Evolutionary conservation across 2,888 invertebrate species (phyloP), one percentile per base, ranked within the genome.

Genomic region (Eucriotettix oculatus): DNA sequence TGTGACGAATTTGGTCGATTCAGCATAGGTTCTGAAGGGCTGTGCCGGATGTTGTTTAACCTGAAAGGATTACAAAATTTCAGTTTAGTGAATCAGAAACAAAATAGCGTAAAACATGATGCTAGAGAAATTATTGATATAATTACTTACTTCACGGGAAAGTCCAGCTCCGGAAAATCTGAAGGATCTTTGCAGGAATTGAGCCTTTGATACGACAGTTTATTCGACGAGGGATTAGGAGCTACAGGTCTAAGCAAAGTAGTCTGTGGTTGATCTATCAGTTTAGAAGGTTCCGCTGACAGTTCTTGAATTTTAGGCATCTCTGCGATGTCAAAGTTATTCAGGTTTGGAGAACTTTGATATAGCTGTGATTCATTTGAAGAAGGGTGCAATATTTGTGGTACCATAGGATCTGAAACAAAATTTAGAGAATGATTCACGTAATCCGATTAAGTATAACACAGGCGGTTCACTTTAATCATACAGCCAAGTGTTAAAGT

Each of bases 21-120:
- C 57, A 77, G 68, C 57, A 73, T 72, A 10, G 77, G 76, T 66
- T 78, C 78, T 58, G 76, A 76, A 1, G 76, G 76, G 66, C 77
- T 76, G 66, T 75, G 76, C 64, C 73, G 74, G 65, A 75, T 73
- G 66, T 70, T 74, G 69, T 72, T 77, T 68, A 75, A 75, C 72
- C 75, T 76, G 66, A 10, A 67, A 68, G 61, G 61, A 60, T 29
- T 5, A 29, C 29, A 29, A 29, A 29, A 29, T 29, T 29, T 5
- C 29, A 29, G 29, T 29, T 29, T 29, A 7, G 29, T 29, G 29
- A 29, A 29, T 54, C 52, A 52, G 44, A 61, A 42, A 55, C 14
- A 42, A 12, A 48, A n/a, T 48, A n/a, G 2, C 16, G 16, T 29
- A 42, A 59, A 52, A 9, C 40, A 58, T 16, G 11, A n/a, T n/a